These are phyloP conservation scores for Antennarius maculatus DNA, from an alignment of 2,797 vertebrate genomes.

Conservation along the genomic window DNA sequence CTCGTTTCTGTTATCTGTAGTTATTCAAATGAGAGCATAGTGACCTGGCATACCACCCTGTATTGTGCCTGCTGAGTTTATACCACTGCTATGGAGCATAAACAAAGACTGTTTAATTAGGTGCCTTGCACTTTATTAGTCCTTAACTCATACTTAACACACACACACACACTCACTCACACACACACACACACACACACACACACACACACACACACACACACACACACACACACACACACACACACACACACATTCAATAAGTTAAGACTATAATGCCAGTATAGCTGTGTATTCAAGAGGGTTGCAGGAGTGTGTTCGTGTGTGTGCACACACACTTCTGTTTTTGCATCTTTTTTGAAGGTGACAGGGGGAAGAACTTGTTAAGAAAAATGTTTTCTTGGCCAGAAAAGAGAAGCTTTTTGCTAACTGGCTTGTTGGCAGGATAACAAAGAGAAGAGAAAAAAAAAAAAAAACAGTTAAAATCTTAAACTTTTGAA, in stretches of 20 bases:
- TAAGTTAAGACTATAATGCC: no score
- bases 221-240: neutral
- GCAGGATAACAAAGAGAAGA: constrained; percentile 59
- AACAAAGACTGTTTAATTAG: constrained; percentile 86
- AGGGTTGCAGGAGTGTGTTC: no score
- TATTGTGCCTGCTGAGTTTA: constrained; percentile 74
- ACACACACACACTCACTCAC: constrained; percentile 38
- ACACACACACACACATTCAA: constrained; percentile 4
- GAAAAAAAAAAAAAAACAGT: constrained; percentile 45
- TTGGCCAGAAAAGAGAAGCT: constrained; percentile 61
- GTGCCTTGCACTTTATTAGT: constrained; percentile 79
- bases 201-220: constrained; percentile 4
- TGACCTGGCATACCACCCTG: constrained; percentile 66
- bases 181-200: constrained; percentile 17
- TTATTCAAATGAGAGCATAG: constrained; percentile 74
- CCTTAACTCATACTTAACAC: constrained; percentile 78
- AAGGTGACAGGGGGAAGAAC: constrained; percentile 56
- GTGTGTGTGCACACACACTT: neutral
- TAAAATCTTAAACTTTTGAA: constrained; percentile 37
- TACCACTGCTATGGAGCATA: constrained; percentile 72
- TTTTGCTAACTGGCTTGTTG: constrained; percentile 62
- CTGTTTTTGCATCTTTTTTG: constrained; percentile 52
- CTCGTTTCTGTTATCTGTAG: constrained; percentile 68
- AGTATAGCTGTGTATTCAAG: no score
- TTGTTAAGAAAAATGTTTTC: constrained; percentile 73